Evolutionary conservation across 1,140 invertebrate genomes (phyloP), one percentile per base, ranked within the genome.

Genomic region (Fopius arisanus): DNA sequence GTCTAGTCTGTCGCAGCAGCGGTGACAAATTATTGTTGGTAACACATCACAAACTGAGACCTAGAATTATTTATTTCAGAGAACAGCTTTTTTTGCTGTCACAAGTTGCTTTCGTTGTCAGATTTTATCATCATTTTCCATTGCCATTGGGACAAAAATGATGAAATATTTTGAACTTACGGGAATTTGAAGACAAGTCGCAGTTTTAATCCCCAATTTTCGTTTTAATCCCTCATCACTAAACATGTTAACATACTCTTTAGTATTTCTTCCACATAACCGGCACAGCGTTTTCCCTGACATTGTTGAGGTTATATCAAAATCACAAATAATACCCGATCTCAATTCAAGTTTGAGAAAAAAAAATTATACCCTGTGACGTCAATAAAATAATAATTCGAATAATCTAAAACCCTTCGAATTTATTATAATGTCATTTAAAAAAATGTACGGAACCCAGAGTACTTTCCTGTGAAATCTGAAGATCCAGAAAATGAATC

Each of bases 111-210:
- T n/a, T n/a, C n/a, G n/a, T n/a, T n/a, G n/a, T n/a, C n/a, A n/a
- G n/a, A n/a, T n/a, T n/a, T n/a, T n/a, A n/a, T n/a, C n/a, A n/a
- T n/a, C n/a, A n/a, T n/a, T n/a, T n/a, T n/a, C n/a, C n/a, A n/a
- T n/a, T n/a, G 33, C 9, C 14, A 59, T 70, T 70, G 9, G 41
- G n/a, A 9, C 9, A 9, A 48, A 40, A 10, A 12, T 37, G 33
- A 12, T 37, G 5, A 6, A 37, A 41, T 67, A 9, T 37, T 41
- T 26, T 10, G 51, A 67, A n/a, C 41, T 71, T 75, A 77, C 73
- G 16, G 43, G 68, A 19, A 78, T 78, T 28, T 78, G 69, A 40
- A 78, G 59, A 62, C 77, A 78, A 23, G 74, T 74, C 21, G 51
- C 21, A 19, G 68, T 68, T 74, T 78, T 78, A 16, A 63, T 40